phyloP scores from a whole-genome alignment of 2,888 invertebrate genomes.

The Maniola hyperantus region DNA sequence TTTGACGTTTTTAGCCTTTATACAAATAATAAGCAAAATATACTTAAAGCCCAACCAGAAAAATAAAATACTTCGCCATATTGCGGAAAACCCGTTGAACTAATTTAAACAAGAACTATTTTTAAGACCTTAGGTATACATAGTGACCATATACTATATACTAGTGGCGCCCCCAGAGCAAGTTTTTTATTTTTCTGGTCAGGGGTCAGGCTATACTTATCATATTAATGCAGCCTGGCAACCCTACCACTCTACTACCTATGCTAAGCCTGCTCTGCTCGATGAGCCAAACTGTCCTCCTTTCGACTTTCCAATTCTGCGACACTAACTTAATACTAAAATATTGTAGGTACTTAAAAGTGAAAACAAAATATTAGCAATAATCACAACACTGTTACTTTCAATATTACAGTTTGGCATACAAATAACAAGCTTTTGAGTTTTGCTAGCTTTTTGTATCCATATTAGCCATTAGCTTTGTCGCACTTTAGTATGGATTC shows the following conservation, averaged over 20 bases:
- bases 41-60: too few relatives aligned
- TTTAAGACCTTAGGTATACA: too few relatives aligned
- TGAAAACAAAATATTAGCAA: constrained; percentile 23
- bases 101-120: too few relatives aligned
- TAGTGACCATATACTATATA: too few relatives aligned
- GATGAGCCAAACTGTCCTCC: constrained; percentile 53
- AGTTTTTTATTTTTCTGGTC: too few relatives aligned
- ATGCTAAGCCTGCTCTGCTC: constrained; percentile 48
- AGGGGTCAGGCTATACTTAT: too few relatives aligned
- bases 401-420: not conserved
- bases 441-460: not conserved
- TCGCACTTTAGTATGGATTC: too few relatives aligned
- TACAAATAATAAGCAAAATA: too few relatives aligned
- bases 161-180: too few relatives aligned
- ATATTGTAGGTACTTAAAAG: constrained; percentile 24
- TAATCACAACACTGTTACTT: constrained; percentile 23
- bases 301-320: constrained; percentile 56
- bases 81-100: too few relatives aligned
- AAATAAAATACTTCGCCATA: too few relatives aligned
- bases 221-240: not conserved
- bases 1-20: too few relatives aligned
- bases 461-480: not conserved
- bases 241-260: constrained; percentile 50
- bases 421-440: constrained; percentile 4
- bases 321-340: constrained; percentile 30